Evolutionary conservation across 2,113 vertebrate species (phyloP), one percentile per base, ranked within the genome.

Genomic region (Brachyistius frenatus): DNA sequence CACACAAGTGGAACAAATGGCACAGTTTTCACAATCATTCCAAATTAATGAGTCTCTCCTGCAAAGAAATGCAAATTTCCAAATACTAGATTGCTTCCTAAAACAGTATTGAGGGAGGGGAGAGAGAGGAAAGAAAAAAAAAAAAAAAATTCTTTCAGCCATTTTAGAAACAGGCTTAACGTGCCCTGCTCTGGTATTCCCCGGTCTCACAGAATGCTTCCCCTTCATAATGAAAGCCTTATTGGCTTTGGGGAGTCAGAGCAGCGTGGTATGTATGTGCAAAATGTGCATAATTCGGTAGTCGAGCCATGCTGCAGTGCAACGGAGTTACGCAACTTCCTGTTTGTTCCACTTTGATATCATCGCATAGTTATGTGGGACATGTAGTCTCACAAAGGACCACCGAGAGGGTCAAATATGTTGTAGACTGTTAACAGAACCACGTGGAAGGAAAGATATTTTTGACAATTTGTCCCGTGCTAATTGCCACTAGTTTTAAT

Each of bases 31-130:
- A 69, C 84, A 91, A 86, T 91, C 78, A 90, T 85, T 89, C 80
- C 46, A 50, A 89, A 90, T 90, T 87, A 91, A 93, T 87, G 82
- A 78, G 73, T 84, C 83, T 85, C 83, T 85, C 86, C 84, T 84
- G 90, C 86, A 89, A 90, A 81, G 83, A 88, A 89, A 92, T 89
- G 91, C 85, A 88, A 80, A 90, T 91, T 81, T 86, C 76, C 67
- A 77, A 91, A 83, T 58, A 66, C 76, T 80, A 73, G 82, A 90
- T 89, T 86, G 78, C 86, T 89, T 91, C 84, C 86, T 84, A 81
- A 91, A 92, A 89, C 84, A 88, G 86, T 49, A 86, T 76, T 66
- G 49, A 75, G 53, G 63, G 64, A 23, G 57, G 14, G 31, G 4
- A 1, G 49, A 5, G 4, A 1, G 49, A 5, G 16, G 5, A 2